A percentile compares a stretch with the other conserved stretches of the same genome.
These are phyloP conservation scores for Tetragnatha versicolor DNA, from an alignment of 1,140 invertebrate species.

Conservation along the genomic window DNA sequence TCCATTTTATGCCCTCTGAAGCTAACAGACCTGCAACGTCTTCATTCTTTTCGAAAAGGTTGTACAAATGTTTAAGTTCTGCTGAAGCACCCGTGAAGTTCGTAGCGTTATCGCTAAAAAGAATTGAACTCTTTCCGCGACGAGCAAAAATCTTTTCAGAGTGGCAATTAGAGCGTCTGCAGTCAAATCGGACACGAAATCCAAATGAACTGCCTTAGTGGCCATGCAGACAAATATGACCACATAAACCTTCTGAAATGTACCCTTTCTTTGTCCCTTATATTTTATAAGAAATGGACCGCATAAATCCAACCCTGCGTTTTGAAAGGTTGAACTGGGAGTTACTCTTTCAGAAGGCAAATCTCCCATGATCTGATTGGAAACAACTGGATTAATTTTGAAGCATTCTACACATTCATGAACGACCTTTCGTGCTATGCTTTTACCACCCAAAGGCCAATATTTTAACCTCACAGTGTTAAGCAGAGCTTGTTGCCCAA, in stretches of 20 bases:
- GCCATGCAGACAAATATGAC: slow-evolving; percentile 15
- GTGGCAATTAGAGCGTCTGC: slow-evolving; percentile 23
- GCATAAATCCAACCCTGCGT: background rate
- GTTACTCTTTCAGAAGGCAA: slow-evolving; percentile 14
- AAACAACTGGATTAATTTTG: background rate
- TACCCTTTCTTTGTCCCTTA: slow-evolving; percentile 5
- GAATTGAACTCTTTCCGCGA: slow-evolving; percentile 3
- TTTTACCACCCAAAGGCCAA: background rate
- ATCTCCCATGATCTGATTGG: slow-evolving; percentile 15
- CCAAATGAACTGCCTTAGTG: slow-evolving; percentile 17
- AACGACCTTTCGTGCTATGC: background rate
- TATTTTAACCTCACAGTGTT: background rate
- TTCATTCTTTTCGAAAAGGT: background rate
- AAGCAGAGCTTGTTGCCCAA: background rate
- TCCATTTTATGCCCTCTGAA: slow-evolving; percentile 5
- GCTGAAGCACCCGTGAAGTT: slow-evolving; percentile 18
- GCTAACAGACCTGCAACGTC: background rate
- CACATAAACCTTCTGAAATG: background rate
- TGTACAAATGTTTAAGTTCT: slow-evolving; percentile 12
- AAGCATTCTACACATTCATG: slow-evolving; percentile 26
- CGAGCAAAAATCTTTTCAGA: slow-evolving; percentile 20
- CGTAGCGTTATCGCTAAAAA: slow-evolving; percentile 31
- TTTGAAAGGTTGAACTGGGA: background rate
- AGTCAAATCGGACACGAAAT: background rate
- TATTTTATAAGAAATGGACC: background rate